These are phyloP conservation scores for Gadus chalcogrammus DNA, from an alignment of 2,113 vertebrate species.

Conservation along the genomic window DNA sequence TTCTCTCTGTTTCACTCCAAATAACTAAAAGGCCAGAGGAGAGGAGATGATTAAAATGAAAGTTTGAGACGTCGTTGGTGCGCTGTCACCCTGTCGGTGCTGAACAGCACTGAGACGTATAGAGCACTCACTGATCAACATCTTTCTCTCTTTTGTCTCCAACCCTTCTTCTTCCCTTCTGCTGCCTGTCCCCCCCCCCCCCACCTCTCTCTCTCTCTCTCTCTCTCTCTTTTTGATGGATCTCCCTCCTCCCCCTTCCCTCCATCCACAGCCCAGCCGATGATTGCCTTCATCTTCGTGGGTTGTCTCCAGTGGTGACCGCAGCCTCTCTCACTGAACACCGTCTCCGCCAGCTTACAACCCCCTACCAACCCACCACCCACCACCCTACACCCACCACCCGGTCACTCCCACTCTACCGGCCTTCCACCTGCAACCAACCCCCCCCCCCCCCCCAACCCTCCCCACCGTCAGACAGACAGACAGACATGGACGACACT, in stretches of 20 bases:
- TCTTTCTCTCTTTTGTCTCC: slow-evolving; percentile 21
- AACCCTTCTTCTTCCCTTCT: neutral
- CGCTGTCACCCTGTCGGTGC: slow-evolving; percentile 28
- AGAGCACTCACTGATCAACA: slow-evolving; percentile 28
- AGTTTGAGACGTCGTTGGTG: slow-evolving; percentile 13
- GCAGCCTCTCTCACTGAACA: slow-evolving; percentile 47
- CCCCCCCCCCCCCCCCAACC: slow-evolving; percentile 9
- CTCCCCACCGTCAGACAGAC: slow-evolving; percentile 17
- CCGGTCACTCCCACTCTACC: neutral
- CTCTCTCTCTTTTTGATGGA: neutral
- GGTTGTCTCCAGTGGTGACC: slow-evolving; percentile 61
- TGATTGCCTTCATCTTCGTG: slow-evolving; percentile 54
- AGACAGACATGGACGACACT: slow-evolving; percentile 82
- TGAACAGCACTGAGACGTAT: slow-evolving; percentile 6
- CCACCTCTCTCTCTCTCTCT: slow-evolving; percentile 10
- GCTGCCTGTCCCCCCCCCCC: neutral
- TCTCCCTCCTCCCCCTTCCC: slow-evolving; percentile 18
- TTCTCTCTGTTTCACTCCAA: slow-evolving; percentile 23
- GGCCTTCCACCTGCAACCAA: slow-evolving; percentile 7
- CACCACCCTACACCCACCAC: slow-evolving; percentile 13
- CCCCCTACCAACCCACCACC: slow-evolving; percentile 34
- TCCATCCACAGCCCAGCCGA: slow-evolving; percentile 46
- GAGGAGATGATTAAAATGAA: slow-evolving; percentile 31
- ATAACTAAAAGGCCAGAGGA: slow-evolving; percentile 25
- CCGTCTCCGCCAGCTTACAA: slow-evolving; percentile 20